A percentile compares a stretch with the other conserved stretches of the same genome.
phyloP scores from a whole-genome alignment of 2,113 vertebrate genomes.

The Macquaria australasica region DNA sequence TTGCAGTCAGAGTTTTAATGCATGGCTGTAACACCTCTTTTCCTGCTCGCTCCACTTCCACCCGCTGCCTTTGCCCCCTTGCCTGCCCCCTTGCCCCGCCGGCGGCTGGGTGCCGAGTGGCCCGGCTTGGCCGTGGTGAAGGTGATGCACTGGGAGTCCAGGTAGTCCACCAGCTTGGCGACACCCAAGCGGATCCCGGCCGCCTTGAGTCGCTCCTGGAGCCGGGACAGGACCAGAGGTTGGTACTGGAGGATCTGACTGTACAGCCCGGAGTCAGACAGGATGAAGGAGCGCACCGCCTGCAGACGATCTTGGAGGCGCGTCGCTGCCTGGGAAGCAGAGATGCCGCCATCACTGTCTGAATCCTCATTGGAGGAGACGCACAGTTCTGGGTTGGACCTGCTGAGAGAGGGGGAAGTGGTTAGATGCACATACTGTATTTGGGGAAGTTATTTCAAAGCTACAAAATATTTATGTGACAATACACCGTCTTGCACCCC shows the following conservation, averaged over 20 bases:
- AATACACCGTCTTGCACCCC: fast-evolving
- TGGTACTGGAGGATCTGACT: slow-evolving; percentile 89
- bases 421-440: neutral
- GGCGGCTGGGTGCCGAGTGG: slow-evolving; percentile 70
- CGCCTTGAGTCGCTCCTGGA: slow-evolving; percentile 88
- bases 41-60: slow-evolving; percentile 22
- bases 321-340: slow-evolving; percentile 85
- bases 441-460: neutral
- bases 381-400: slow-evolving; percentile 84
- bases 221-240: slow-evolving; percentile 89
- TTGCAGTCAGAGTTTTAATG: slow-evolving; percentile 33
- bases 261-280: slow-evolving; percentile 85
- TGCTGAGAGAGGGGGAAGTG: slow-evolving; percentile 20
- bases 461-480: neutral
- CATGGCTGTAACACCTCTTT: slow-evolving; percentile 4
- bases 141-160: slow-evolving; percentile 94
- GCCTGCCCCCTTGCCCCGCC: slow-evolving; percentile 55
- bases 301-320: slow-evolving; percentile 81
- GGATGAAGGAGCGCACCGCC: slow-evolving; percentile 88
- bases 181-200: slow-evolving; percentile 88
- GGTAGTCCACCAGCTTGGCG: slow-evolving; percentile 89
- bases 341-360: slow-evolving; percentile 82
- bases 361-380: slow-evolving; percentile 81
- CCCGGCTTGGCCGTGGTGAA: slow-evolving; percentile 90
- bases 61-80: neutral